Evolutionary conservation across 2,888 invertebrate species (phyloP), one percentile per base, ranked within the genome.

Genomic region (Galeruca laticollis): DNA sequence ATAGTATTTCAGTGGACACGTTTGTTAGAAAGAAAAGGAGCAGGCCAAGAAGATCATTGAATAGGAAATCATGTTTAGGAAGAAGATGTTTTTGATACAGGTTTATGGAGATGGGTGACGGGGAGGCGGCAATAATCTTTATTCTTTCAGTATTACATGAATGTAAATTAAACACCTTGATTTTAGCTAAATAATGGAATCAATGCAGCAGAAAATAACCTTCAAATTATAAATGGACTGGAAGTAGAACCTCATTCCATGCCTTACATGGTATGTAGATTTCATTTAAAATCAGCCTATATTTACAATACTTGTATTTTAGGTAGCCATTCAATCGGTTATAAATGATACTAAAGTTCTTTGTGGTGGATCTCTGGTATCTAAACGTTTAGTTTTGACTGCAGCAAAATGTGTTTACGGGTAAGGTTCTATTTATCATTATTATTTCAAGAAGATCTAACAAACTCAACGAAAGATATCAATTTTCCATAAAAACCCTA

Each of bases 161-260:
- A n/a, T n/a, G n/a, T n/a, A n/a, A n/a, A n/a, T n/a, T n/a, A n/a
- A n/a, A n/a, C n/a, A n/a, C n/a, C 6, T 26, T 6, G 6, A 26
- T 26, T 26, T 26, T 26, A 26, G 26, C 26, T 26, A 6, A 26
- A 6, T 3, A 3, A 26, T 26, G 26, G 26, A 43, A 43, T 9
- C 5, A 11, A 43, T 43, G 43, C 11, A 4, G 5, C 15, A n/a
- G 33, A 57, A 5, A 35, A 57, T 11, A 54, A 10, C 6, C 26
- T 64, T 13, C 20, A 57, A 54, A 64, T 71, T 20, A 59, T 67
- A 43, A 51, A 71, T 60, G 80, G 80, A 37, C 66, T 72, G 10
- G 80, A 77, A 72, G 79, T 75, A 15, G 51, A 21, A 49, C 77
- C 79, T 11, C 74, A 80, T 70, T 77, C 77, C 0, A 57, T 78